These are phyloP conservation scores for Drosophila lacertosa DNA, from an alignment of 1,140 invertebrate species.

Conservation along the genomic window DNA sequence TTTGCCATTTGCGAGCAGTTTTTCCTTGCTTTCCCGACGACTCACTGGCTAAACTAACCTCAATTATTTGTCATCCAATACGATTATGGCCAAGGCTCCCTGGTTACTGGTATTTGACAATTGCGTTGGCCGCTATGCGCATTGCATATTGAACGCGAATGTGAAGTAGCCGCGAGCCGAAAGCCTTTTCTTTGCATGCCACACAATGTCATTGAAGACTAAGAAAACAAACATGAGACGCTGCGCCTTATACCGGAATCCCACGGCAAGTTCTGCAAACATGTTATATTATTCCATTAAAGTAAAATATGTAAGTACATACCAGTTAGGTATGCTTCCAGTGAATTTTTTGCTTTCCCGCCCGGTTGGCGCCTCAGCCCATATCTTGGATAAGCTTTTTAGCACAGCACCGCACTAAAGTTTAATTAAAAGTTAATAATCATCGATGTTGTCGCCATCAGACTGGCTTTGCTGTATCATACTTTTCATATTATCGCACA, in stretches of 20 bases:
- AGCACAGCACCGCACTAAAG: conserved; percentile 62
- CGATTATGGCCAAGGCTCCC: conserved; percentile 58
- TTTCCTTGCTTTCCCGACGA: conserved; percentile 46
- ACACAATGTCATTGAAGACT: conserved; percentile 59
- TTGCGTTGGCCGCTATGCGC: conserved; percentile 49
- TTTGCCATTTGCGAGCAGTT: conserved; percentile 73
- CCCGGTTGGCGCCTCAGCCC: conserved; percentile 11
- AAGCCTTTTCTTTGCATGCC: conserved; percentile 16
- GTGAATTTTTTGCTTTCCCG: conserved; percentile 40
- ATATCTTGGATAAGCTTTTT: conserved; percentile 45
- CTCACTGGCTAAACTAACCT: conserved; percentile 76
- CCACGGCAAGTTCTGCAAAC: conserved; percentile 53
- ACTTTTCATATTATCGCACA: conserved; percentile 1
- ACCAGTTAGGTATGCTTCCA: conserved; percentile 39
- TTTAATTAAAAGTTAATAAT: conserved; percentile 76
- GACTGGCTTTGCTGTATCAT: conserved; percentile 1
- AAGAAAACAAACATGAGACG: conserved; percentile 66
- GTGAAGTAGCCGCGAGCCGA: conserved; percentile 9
- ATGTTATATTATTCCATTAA: conserved; percentile 80
- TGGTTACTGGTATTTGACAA: conserved; percentile 50
- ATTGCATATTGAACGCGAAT: conserved; percentile 60
- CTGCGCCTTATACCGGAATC: conserved; percentile 23
- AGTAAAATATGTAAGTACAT: conserved; percentile 66
- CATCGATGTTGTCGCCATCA: conserved; percentile 4
- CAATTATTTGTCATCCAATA: conserved; percentile 82